Conservation (phyloP, 1,140 invertebrate species). For the Brachionus koreanus region DNA sequence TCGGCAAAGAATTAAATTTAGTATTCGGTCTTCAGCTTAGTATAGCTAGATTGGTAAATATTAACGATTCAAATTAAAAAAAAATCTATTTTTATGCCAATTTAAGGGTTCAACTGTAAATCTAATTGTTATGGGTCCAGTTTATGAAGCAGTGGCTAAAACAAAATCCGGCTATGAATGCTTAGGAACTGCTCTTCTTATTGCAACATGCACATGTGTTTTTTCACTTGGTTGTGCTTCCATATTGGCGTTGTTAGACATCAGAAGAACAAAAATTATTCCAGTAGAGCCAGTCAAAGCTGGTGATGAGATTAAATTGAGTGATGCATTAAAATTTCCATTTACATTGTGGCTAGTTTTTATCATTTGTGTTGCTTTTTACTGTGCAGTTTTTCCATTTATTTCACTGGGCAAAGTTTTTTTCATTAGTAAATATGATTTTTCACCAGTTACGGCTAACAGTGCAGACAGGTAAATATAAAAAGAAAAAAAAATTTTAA, state of each 20-base stretch:
- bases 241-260: constrained; percentile 37
- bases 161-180: background rate
- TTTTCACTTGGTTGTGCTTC: constrained; percentile 42
- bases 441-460: constrained; percentile 70
- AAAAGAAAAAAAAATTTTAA: background rate
- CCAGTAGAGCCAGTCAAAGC: constrained; percentile 22
- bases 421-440: constrained; percentile 49
- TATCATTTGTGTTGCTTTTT: constrained; percentile 85
- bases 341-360: constrained; percentile 81
- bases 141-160: constrained; percentile 42
- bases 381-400: constrained; percentile 92
- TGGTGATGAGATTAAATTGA: constrained; percentile 71
- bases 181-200: constrained; percentile 39
- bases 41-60: constrained; percentile 71
- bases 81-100: background rate
- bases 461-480: constrained; percentile 59
- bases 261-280: constrained; percentile 19
- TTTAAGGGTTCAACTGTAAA: constrained; percentile 45
- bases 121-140: constrained; percentile 42
- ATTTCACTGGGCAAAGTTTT: constrained; percentile 89
- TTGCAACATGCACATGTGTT: constrained; percentile 45
- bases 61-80: constrained; percentile 38
- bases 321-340: constrained; percentile 79
- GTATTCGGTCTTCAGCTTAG: constrained; percentile 90
- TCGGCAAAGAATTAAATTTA: constrained; percentile 94